These are phyloP conservation scores for Paracentrotus lividus DNA, from an alignment of 53 echinoderm and acorn worm genomes.

Conservation along the genomic window DNA sequence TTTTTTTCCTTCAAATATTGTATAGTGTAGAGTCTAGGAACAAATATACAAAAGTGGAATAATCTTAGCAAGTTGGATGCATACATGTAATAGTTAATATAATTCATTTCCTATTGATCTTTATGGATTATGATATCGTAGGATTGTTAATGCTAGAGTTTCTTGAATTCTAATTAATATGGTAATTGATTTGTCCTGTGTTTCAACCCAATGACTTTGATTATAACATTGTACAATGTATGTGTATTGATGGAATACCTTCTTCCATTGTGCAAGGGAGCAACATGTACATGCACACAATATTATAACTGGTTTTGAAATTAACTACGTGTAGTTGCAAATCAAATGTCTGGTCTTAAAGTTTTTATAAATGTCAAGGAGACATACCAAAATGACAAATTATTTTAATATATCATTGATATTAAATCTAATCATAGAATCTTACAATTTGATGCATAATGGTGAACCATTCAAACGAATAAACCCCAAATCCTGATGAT, in stretches of 20 bases:
- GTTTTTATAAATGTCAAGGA: neutral
- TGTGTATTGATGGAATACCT: neutral
- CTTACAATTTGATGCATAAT: neutral
- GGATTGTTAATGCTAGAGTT: too few species aligned
- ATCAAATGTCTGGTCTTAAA: too few species aligned
- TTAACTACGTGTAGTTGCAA: too few species aligned
- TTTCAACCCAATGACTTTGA: too few species aligned
- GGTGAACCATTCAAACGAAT: neutral
- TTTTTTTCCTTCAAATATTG: too few species aligned
- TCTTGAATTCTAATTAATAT: neutral
- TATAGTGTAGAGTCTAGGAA: too few species aligned
- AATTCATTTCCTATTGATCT: too few species aligned
- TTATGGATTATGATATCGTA: too few species aligned
- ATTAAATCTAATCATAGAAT: neutral
- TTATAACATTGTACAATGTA: neutral
- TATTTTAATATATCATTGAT: neutral
- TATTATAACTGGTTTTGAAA: too few species aligned
- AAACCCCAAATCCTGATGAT: neutral
- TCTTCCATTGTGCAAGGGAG: neutral
- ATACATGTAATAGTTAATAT: too few species aligned
- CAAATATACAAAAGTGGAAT: too few species aligned
- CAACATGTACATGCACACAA: neutral
- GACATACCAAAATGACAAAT: neutral
- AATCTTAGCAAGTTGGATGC: too few species aligned
- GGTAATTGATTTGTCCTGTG: neutral